Percentiles rank a stretch among this genome's conserved stretches.
Conservation (phyloP, 2,113 vertebrate species). For the Romanogobio albipinnatus region DNA sequence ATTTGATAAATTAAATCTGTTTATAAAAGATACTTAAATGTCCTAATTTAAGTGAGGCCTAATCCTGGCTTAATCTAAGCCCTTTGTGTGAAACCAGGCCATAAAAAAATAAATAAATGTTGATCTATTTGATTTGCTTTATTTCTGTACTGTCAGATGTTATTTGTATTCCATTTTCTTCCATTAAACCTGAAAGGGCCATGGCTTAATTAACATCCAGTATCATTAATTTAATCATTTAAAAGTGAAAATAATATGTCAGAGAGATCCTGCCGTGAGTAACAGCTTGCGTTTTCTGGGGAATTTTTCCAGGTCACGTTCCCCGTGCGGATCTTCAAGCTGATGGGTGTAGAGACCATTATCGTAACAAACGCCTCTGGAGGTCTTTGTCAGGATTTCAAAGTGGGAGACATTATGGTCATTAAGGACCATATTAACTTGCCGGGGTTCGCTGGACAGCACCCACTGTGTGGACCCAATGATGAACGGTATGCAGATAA, state of each 20-base stretch:
- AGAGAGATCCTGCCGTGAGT: neutral
- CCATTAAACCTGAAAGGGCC: neutral
- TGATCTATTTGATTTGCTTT: neutral
- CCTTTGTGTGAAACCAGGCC: too few species aligned
- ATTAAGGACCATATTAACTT: slow-evolving; percentile 77
- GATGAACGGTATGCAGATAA: slow-evolving; percentile 66
- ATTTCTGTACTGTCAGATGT: neutral
- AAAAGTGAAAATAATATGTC: neutral
- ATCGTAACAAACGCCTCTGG: slow-evolving; percentile 75
- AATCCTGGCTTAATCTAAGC: too few species aligned
- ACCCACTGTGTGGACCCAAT: slow-evolving; percentile 73
- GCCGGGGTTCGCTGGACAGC: slow-evolving; percentile 72
- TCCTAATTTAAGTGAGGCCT: too few species aligned
- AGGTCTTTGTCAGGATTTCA: slow-evolving; percentile 74
- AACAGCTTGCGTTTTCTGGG: neutral
- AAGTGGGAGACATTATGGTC: slow-evolving; percentile 76
- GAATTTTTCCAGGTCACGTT: slow-evolving; percentile 66
- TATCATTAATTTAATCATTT: neutral
- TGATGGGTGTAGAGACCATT: slow-evolving; percentile 72
- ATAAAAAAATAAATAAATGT: neutral
- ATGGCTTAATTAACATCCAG: neutral
- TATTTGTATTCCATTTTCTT: neutral
- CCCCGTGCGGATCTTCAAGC: slow-evolving; percentile 73
- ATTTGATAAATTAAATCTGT: neutral
- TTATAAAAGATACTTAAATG: neutral